Conservation (phyloP, 2,797 vertebrate species). For the Microctenopoma lineatum region DNA sequence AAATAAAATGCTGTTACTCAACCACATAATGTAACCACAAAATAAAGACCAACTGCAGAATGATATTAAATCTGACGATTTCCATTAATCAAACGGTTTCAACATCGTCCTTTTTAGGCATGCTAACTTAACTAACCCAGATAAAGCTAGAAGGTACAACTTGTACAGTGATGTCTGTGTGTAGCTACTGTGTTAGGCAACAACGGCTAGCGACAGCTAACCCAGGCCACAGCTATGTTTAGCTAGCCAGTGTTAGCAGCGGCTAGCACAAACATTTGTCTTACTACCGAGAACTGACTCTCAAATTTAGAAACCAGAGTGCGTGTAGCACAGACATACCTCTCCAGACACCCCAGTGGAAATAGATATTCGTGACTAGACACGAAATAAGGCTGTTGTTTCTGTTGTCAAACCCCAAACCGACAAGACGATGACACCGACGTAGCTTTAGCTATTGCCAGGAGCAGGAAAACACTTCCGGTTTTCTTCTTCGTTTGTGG, state of each 20-base stretch:
- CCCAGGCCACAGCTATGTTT: conserved; percentile 65
- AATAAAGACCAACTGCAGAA: not conserved
- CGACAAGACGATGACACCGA: conserved; percentile 60
- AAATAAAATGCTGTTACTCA: not conserved
- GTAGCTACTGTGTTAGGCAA: conserved; percentile 16
- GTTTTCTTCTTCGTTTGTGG: conserved; percentile 54
- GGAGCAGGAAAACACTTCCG: conserved; percentile 62
- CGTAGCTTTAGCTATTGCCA: conserved; percentile 58
- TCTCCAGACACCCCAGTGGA: conserved; percentile 69
- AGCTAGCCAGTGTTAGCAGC: conserved; percentile 44
- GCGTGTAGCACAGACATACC: conserved; percentile 51
- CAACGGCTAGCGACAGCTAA: conserved; percentile 27
- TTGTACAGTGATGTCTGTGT: not conserved
- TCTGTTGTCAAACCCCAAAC: conserved; percentile 63
- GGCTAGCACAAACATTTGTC: conserved; percentile 21
- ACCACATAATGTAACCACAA: conserved; percentile 10
- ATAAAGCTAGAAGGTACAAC: conserved; percentile 2
- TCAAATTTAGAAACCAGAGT: not conserved
- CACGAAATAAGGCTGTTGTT: conserved; percentile 59
- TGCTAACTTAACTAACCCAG: not conserved
- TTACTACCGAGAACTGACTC: not conserved
- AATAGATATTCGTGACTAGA: conserved; percentile 49
- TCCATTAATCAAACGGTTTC: not conserved
- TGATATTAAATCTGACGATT: not conserved
- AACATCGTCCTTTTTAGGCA: not conserved